Base-by-base conservation (phyloP, 2,797 vertebrate species). In the Melanotaenia maccullochi region DNA sequence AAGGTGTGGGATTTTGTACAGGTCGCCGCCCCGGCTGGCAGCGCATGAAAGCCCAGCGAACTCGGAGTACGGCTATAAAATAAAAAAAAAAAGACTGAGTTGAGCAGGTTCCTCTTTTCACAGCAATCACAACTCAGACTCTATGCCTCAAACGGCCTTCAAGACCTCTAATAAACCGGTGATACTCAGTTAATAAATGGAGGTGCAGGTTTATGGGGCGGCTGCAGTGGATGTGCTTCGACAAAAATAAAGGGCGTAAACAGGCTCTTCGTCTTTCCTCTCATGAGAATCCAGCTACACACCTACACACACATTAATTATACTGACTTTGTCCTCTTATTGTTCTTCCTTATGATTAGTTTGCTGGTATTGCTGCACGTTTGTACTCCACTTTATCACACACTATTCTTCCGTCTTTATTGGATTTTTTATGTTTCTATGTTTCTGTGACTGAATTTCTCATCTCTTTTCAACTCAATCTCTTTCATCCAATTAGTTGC, bases 151-250 rank as follows among this genome's bases (percentile, higher is more conserved):
- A 55, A 82, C 4, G 4, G 64, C 80, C 40, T 44, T 56, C 1
- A 63, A 72, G 78, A 88, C 86, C 77, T 86, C 73, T 71, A 84
- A 18, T 72, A 82, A 75, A 89, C 85, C 85, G 82, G 76, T 81
- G 75, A 62, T 65, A 65, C 30, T 12, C 55, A 8, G 69, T 68
- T 84, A 84, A 89, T 70, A 82, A 89, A 88, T 83, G 44, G 40
- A 5, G 33, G 20, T 24, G 64, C 6, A n/a, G 73, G 69, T 86
- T 89, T 75, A 73, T 85, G 80, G 78, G 80, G 82, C 79, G 58
- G 71, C 73, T 63, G 40, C 73, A 51, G 71, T 16, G 20, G 40
- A 36, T 65, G 3, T n/a, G 20, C 75, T 81, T 81, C 75, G 55
- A 54, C 65, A 35, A 59, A 78, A 82, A 40, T 60, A 71, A 66